Conservation (phyloP, 2,888 invertebrate genomes). For the Ommatoiulus sabulosus region DNA sequence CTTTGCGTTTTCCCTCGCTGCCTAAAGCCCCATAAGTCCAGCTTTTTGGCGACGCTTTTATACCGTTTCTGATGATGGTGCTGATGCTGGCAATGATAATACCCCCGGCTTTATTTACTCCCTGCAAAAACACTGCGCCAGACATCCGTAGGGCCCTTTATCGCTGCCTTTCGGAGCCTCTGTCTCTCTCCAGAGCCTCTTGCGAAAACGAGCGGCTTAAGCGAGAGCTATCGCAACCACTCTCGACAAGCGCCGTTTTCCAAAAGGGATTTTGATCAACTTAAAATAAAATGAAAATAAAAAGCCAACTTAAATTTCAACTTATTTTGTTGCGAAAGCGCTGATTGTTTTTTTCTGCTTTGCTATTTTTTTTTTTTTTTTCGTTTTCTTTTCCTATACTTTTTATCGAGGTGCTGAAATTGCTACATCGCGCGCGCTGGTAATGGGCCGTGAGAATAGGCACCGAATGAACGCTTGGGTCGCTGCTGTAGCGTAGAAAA, state of each 20-base stretch:
- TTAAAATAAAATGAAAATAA: slow-evolving; percentile 43
- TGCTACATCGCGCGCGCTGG: not conserved
- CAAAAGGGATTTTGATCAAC: slow-evolving; percentile 35
- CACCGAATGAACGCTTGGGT: no score
- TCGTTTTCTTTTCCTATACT: not conserved
- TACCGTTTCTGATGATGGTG: slow-evolving; percentile 31
- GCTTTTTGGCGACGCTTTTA: slow-evolving; percentile 43
- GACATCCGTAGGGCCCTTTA: not conserved
- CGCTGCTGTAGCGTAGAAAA: no score
- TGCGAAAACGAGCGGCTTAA: slow-evolving; percentile 1
- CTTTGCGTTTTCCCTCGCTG: slow-evolving; percentile 17
- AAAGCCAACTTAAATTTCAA: slow-evolving; percentile 40
- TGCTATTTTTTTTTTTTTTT: not conserved
- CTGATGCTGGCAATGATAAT: slow-evolving; percentile 36
- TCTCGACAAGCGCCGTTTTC: not conserved
- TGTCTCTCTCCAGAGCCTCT: not conserved
- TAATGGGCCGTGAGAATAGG: not conserved
- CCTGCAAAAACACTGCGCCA: not conserved
- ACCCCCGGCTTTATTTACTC: slow-evolving; percentile 36
- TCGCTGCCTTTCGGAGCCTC: not conserved
- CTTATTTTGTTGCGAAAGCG: slow-evolving; percentile 10
- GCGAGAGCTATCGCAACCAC: slow-evolving; percentile 5
- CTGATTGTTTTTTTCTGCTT: slow-evolving; percentile 15
- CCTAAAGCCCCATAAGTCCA: slow-evolving; percentile 43
- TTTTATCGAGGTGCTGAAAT: not conserved